Evolutionary conservation across 2,797 vertebrate genomes (phyloP).

Genomic region (Pipistrellus pipistrellus): DNA sequence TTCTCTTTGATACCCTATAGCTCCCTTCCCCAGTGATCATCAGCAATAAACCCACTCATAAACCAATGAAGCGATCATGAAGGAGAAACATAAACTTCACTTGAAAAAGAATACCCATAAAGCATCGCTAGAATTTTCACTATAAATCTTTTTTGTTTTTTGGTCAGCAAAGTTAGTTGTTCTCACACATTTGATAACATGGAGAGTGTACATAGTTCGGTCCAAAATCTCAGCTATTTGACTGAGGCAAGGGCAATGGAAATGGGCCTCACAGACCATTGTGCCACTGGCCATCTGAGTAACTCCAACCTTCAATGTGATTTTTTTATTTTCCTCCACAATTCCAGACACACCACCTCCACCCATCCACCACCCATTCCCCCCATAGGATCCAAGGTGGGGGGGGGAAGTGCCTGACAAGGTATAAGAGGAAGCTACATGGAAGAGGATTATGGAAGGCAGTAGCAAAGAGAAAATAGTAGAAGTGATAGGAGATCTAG

Average conservation of each 20-base stretch:
- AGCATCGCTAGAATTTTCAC: conserved; percentile 6
- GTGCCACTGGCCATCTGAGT: background rate
- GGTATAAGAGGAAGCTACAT: background rate
- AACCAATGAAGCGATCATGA: background rate
- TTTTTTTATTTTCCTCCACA: background rate
- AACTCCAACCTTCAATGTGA: background rate
- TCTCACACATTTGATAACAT: conserved; percentile 43
- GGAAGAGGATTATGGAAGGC: background rate
- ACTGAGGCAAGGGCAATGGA: background rate
- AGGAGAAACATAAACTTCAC: conserved; percentile 29
- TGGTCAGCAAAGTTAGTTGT: background rate
- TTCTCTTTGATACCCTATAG: background rate
- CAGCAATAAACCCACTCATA: background rate
- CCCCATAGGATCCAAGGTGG: background rate
- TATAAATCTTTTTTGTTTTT: background rate
- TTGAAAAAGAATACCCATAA: background rate
- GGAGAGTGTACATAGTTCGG: background rate
- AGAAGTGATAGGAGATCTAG: background rate
- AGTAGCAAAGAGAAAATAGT: background rate
- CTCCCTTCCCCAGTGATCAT: background rate
- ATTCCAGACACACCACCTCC: background rate
- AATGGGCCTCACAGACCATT: background rate
- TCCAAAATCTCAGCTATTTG: background rate
- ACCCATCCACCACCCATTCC: background rate
- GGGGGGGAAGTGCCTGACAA: background rate